These are phyloP conservation scores for Sabatieria punctata DNA, from an alignment of 2,888 invertebrate genomes.

Conservation along the genomic window DNA sequence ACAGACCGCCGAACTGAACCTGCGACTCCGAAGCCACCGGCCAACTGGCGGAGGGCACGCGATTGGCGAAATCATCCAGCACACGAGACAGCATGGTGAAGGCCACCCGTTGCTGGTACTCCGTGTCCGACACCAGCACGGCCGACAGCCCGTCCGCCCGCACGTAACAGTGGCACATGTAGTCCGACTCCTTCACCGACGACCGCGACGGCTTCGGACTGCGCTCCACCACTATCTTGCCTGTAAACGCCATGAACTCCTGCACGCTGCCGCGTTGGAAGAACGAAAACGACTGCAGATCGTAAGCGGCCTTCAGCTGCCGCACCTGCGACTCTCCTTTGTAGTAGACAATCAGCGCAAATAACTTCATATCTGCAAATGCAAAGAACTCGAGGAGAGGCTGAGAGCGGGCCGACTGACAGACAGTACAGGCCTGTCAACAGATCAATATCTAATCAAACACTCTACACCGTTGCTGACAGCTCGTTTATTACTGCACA, in stretches of 20 bases:
- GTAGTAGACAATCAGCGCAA: conserved; percentile 31
- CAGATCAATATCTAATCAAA: neutral
- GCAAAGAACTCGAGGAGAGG: conserved; percentile 7
- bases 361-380: conserved; percentile 32
- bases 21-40: conserved; percentile 16
- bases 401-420: conserved; percentile 1
- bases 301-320: conserved; percentile 61
- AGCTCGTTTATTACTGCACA: too few relatives aligned
- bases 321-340: conserved; percentile 28
- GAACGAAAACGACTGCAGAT: conserved; percentile 79
- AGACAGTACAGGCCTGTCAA: neutral
- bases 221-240: conserved; percentile 56
- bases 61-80: conserved; percentile 72
- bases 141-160: conserved; percentile 70
- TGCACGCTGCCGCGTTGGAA: conserved; percentile 88
- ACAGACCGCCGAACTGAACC: conserved; percentile 20
- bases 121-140: conserved; percentile 86
- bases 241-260: conserved; percentile 92
- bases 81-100: conserved; percentile 80
- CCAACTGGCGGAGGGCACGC: conserved; percentile 48
- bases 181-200: conserved; percentile 41
- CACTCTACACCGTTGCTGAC: neutral
- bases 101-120: conserved; percentile 88
- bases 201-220: conserved; percentile 22
- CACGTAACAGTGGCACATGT: conserved; percentile 93